Evolutionary conservation across 2,113 vertebrate species (phyloP).

Genomic region (Lasiurus cinereus): DNA sequence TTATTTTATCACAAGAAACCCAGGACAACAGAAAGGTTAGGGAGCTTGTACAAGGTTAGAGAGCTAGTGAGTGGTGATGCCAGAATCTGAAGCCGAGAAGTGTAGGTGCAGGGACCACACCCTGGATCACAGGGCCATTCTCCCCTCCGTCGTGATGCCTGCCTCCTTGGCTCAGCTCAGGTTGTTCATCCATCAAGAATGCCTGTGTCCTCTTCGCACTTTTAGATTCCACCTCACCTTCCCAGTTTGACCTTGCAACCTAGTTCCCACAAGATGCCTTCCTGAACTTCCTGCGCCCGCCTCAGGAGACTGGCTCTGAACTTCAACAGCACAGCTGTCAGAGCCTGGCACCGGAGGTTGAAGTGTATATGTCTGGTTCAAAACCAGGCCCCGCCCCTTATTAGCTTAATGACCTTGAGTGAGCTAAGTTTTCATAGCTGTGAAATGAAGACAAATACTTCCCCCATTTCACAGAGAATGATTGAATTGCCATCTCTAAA

Average conservation of each 20-base stretch:
- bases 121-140: not conserved
- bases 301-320: not conserved
- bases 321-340: not conserved
- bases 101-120: not conserved
- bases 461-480: not conserved
- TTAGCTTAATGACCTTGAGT: not conserved
- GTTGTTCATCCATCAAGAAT: too few species aligned
- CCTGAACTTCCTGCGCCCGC: not conserved
- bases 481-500: not conserved
- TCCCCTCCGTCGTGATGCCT: not conserved
- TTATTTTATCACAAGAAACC: not conserved
- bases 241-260: not conserved
- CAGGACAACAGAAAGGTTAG: not conserved
- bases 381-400: not conserved
- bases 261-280: not conserved
- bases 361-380: not conserved
- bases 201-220: not conserved
- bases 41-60: not conserved
- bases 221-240: not conserved
- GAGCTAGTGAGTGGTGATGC: not conserved
- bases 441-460: not conserved
- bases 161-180: accelerated
- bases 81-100: not conserved
- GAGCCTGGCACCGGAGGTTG: not conserved
- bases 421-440: not conserved